Evolutionary conservation across 64 coral and sea anemone species (phyloP).

Genomic region (Anthopleura sola): DNA sequence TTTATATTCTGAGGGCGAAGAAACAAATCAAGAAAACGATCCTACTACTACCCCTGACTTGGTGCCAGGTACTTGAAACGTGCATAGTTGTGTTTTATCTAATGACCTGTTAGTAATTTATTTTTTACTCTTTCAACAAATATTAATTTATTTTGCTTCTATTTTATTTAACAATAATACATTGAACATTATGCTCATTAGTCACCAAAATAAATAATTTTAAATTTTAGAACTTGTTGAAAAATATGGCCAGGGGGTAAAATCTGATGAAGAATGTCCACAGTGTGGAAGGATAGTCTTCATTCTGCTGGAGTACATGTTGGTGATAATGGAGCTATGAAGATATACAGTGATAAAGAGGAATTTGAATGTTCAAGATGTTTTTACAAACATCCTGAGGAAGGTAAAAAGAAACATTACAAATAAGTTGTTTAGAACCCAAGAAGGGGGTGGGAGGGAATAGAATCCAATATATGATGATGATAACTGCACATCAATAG

Average conservation of each 20-base stretch:
- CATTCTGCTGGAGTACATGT: not conserved
- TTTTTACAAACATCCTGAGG: not conserved
- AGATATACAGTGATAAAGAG: not conserved
- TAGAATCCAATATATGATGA: not conserved
- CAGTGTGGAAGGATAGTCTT: not conserved
- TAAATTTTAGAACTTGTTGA: not conserved
- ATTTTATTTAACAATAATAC: not conserved
- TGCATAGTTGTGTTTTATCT: not conserved
- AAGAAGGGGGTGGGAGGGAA: not conserved
- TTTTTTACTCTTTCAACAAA: not conserved
- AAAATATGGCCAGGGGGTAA: not conserved
- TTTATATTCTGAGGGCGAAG: constrained; percentile 33
- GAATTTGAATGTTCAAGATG: not conserved
- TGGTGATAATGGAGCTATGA: not conserved
- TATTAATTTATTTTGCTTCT: no score
- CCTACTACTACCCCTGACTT: not conserved
- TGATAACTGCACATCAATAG: not conserved
- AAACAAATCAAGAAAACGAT: not conserved
- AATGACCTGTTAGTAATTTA: not conserved
- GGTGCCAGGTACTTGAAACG: not conserved
- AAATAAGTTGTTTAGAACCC: not conserved
- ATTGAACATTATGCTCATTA: not conserved
- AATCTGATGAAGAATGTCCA: not conserved
- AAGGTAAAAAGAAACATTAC: not conserved
- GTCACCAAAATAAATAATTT: not conserved